A percentile compares a stretch with the other conserved stretches of the same genome.
phyloP scores from a whole-genome alignment of 2,797 vertebrate species.

The Onychomys torridus region DNA sequence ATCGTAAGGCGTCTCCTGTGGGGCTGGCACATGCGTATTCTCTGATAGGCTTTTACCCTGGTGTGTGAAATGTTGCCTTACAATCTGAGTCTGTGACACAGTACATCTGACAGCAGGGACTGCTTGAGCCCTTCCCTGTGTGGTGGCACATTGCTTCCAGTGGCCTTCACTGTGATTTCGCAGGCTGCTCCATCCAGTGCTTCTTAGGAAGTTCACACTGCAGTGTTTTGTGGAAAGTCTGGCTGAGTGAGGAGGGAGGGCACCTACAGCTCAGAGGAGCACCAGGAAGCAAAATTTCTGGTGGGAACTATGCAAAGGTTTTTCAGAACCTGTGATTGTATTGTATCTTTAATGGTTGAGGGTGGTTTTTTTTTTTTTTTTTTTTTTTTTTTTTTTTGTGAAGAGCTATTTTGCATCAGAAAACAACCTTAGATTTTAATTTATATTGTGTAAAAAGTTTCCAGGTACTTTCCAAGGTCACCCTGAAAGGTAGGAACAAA shows the following conservation, averaged over 20 bases:
- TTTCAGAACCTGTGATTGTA: constrained; percentile 62
- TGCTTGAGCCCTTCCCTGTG: background rate
- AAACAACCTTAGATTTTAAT: constrained; percentile 71
- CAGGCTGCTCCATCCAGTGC: background rate
- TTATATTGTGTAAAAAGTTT: constrained; percentile 60
- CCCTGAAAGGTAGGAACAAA: constrained; percentile 38
- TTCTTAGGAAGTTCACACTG: background rate
- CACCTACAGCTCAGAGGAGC: background rate
- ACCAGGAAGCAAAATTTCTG: constrained; percentile 3
- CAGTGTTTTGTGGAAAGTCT: background rate
- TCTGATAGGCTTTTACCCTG: background rate
- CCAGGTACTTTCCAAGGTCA: constrained; percentile 70
- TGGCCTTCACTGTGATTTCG: constrained; percentile 12
- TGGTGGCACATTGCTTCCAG: background rate
- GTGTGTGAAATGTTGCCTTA: background rate
- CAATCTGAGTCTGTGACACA: background rate
- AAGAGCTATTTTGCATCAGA: constrained; percentile 72
- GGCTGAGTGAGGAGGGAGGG: background rate
- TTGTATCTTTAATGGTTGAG: constrained; percentile 45
- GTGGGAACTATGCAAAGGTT: background rate
- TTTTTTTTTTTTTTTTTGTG: background rate
- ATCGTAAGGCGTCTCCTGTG: background rate
- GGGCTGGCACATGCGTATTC: background rate
- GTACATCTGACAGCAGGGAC: background rate
- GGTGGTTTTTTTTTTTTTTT: background rate